Conservation (phyloP, 1,140 invertebrate genomes). For the Drosophila burlai region DNA sequence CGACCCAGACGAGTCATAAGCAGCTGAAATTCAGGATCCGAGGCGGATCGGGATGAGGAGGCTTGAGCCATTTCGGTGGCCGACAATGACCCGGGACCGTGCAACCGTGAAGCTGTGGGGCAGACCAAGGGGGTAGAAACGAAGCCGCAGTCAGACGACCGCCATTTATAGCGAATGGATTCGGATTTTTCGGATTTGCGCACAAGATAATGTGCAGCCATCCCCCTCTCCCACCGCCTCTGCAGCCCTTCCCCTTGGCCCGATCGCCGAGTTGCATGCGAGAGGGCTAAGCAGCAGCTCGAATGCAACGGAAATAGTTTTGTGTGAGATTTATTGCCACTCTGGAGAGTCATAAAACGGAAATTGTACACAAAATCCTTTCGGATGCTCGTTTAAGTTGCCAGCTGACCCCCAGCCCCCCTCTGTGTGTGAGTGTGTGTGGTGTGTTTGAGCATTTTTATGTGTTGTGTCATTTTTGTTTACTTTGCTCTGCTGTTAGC, state of each 20-base stretch:
- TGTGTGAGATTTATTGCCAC: constrained; percentile 85
- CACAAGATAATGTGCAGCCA: constrained; percentile 77
- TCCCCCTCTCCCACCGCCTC: not conserved
- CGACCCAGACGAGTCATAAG: constrained; percentile 78
- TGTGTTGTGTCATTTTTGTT: constrained; percentile 83
- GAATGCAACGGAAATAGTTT: constrained; percentile 85
- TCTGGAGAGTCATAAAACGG: constrained; percentile 85
- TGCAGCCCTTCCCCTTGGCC: constrained; percentile 2
- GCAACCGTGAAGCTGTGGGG: constrained; percentile 5
- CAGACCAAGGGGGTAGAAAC: constrained; percentile 26
- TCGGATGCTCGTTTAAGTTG: constrained; percentile 84
- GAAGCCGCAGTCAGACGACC: constrained; percentile 75
- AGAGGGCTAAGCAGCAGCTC: constrained; percentile 66
- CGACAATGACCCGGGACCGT: constrained; percentile 74
- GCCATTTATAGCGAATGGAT: constrained; percentile 82
- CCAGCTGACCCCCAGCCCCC: constrained; percentile 32
- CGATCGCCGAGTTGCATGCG: constrained; percentile 54
- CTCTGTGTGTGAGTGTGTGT: constrained; percentile 11
- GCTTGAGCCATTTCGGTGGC: constrained; percentile 38
- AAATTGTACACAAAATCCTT: constrained; percentile 85
- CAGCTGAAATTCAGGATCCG: constrained; percentile 41
- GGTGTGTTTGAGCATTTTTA: constrained; percentile 71
- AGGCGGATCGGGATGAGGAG: not conserved
- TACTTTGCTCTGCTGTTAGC: constrained; percentile 67
- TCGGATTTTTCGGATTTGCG: constrained; percentile 81